Conservation (phyloP, 2,888 invertebrate genomes). For the Acleris laterana region DNA sequence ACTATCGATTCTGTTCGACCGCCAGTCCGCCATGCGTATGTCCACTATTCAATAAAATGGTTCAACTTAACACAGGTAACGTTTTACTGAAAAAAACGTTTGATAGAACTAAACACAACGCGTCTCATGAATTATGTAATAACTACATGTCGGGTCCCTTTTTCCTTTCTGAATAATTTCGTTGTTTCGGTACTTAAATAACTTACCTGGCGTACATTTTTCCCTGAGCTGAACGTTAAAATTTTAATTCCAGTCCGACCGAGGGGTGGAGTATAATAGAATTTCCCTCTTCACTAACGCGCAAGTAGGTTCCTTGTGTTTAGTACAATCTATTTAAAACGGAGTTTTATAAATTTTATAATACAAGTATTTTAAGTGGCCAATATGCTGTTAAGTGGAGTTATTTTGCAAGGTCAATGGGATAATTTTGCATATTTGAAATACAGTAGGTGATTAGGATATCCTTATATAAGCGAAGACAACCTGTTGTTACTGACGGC, state of each 20-base stretch:
- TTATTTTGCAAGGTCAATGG: constrained; percentile 30
- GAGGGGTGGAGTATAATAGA: constrained; percentile 22
- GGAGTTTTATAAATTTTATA: not conserved
- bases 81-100: constrained; percentile 21
- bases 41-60: not conserved
- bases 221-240: constrained; percentile 61
- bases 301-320: constrained; percentile 6
- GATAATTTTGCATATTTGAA: constrained; percentile 28
- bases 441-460: constrained; percentile 69
- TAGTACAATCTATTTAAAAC: not conserved
- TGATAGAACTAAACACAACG: constrained; percentile 42
- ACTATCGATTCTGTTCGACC: constrained; percentile 13
- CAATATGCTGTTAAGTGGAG: not conserved
- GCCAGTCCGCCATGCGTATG: not conserved
- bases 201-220: constrained; percentile 59
- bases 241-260: constrained; percentile 63
- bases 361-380: constrained; percentile 16
- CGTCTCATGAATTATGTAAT: constrained; percentile 61
- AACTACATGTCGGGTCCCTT: constrained; percentile 59
- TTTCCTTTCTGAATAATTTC: constrained; percentile 71
- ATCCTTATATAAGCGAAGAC: constrained; percentile 79
- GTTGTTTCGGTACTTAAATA: constrained; percentile 73
- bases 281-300: constrained; percentile 15
- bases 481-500: constrained; percentile 60
- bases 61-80: constrained; percentile 5